Evolutionary conservation across 2,888 invertebrate species (phyloP).

Genomic region (Mythimna impura): DNA sequence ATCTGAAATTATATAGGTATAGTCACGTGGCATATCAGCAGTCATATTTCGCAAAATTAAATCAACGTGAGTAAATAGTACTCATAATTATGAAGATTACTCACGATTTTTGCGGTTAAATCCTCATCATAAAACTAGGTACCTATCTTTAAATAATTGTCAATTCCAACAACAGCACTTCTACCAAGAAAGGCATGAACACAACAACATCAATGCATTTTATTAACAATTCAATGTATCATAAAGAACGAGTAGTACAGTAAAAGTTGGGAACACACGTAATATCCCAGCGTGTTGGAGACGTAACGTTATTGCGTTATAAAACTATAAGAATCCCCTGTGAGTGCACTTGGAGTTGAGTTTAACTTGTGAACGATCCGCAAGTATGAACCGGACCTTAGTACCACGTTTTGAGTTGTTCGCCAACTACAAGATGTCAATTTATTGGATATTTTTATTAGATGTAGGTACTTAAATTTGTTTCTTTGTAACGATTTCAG

Average conservation of each 20-base stretch:
- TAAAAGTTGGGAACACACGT: constrained; percentile 76
- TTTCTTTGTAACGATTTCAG: constrained; percentile 11
- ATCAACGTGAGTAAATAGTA: constrained; percentile 17
- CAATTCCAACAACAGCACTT: constrained; percentile 1
- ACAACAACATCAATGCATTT: constrained; percentile 45
- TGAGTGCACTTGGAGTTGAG: constrained; percentile 75
- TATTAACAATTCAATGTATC: constrained; percentile 61
- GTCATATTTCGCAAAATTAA: neutral
- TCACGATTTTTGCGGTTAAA: constrained; percentile 29
- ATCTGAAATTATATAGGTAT: neutral
- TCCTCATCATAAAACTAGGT: constrained; percentile 1
- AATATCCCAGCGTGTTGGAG: constrained; percentile 73
- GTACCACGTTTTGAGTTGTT: constrained; percentile 30
- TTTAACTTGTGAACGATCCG: constrained; percentile 75
- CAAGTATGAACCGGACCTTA: constrained; percentile 51
- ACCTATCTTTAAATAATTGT: constrained; percentile 12
- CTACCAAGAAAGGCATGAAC: constrained; percentile 24
- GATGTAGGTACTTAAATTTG: constrained; percentile 15
- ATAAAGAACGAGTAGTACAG: constrained; percentile 66
- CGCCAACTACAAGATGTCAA: constrained; percentile 35
- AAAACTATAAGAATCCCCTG: constrained; percentile 79
- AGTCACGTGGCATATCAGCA: constrained; percentile 8
- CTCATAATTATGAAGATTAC: constrained; percentile 9
- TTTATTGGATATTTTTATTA: constrained; percentile 31
- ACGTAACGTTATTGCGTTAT: constrained; percentile 82